Percentiles rank a stretch among this genome's conserved stretches.
Conservation (phyloP, 2,797 vertebrate genomes). For the Arremon aurantiirostris region DNA sequence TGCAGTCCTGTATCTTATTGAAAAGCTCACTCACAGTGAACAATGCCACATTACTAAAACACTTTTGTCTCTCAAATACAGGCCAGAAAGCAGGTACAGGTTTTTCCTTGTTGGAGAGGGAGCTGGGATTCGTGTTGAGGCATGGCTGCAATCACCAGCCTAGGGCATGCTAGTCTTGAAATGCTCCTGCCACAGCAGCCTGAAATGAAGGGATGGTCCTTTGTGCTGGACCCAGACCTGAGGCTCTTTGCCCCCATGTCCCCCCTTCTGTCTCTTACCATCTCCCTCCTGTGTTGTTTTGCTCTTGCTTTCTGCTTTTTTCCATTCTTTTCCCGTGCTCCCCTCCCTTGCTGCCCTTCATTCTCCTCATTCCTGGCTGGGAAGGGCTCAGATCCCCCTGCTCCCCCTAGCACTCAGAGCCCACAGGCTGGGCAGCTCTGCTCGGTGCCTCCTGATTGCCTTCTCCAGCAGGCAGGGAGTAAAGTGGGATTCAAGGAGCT, state of each 20-base stretch:
- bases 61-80: not conserved
- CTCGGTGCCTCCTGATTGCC: not conserved
- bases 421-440: not conserved
- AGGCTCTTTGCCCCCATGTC: not conserved
- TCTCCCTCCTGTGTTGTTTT: not conserved
- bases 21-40: not conserved
- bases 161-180: not conserved
- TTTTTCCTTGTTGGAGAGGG: not conserved
- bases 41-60: not conserved
- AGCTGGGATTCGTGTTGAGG: not conserved
- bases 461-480: not conserved
- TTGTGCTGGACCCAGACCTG: not conserved
- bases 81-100: not conserved
- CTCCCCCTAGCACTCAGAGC: not conserved
- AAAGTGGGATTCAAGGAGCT: constrained; percentile 37
- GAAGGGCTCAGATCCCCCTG: not conserved
- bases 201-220: not conserved
- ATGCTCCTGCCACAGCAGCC: not conserved
- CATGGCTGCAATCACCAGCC: not conserved
- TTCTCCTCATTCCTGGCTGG: not conserved
- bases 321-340: not conserved
- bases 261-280: not conserved
- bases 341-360: not conserved
- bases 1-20: not conserved
- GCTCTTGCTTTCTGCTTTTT: not conserved